Base-by-base conservation (phyloP, 2,888 invertebrate genomes). In the Lottia gigantea region DNA sequence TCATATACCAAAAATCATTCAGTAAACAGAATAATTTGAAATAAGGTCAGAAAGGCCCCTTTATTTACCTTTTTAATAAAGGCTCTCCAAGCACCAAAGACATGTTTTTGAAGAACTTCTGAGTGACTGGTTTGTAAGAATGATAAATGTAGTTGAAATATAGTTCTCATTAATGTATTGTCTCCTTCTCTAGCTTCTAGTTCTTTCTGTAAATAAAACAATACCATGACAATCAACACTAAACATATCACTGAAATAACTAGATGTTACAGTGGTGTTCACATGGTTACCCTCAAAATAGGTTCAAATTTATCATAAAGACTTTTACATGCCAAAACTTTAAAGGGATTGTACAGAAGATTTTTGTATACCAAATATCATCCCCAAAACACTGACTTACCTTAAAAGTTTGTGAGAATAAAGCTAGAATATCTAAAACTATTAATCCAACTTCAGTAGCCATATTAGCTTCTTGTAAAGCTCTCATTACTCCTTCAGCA, bases 61-160 rank as follows among this genome's bases (percentile, higher is more conserved):
- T 8, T 11, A 55, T 12, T 23, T 71, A 88, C 87, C 83, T 87
- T 88, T 76, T 80, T 96, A 71, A 98, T 94, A 85, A 97, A 97
- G 0, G 95, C 94, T 77, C 97, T 91, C 66, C 98, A 90, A 0
- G 96, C 94, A 1, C 96, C 96, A 88, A 98, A 97, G 25, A 96
- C 93, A 85, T 98, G 97, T 81, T 94, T 93, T 80, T 96, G 93
- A 64, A 98, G 90, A 3, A 92, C 92, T 88, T 98, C 97, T 64
- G 97, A 96, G 86, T 97, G 97, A 1, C 95, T 95, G 62, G 94
- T 91, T 89, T 95, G 94, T 68, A 97, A 91, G 80, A 96, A 93
- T n/a, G 93, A 92, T 68, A 97, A 89, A 87, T 96, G 95, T 49
- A 97, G 93, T 75, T 93, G 93, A 65, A 96, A 94, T 26, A 97